Base-by-base conservation (phyloP, 2,888 invertebrate genomes). In the Arctia plantaginis region DNA sequence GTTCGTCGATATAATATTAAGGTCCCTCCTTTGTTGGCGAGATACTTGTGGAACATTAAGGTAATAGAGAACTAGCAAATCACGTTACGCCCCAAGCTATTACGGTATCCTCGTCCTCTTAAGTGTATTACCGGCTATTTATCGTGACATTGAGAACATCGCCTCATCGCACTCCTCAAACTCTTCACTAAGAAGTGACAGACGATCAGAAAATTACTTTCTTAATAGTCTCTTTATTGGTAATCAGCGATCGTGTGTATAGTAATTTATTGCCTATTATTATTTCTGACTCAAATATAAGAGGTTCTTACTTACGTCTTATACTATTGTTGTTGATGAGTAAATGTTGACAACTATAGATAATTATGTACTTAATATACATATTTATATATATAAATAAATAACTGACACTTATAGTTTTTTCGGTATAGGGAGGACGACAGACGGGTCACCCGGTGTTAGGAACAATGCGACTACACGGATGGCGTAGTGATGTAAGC, bases 111-210 rank as follows among this genome's bases (percentile, higher is more conserved):
- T 90, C 89, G 91, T 90, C 89, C 89, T 83, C 83, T 86, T 93
- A 92, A 94, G 91, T 94, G 89, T 92, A 93, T 93, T 94, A 94
- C 91, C 77, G 88, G 91, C 93, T 93, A 94, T 93, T 94, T 93
- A 92, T 92, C 91, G 91, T 91, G 90, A 89, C 92, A 91, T 90
- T 89, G 90, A 92, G 90, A 90, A 90, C 89, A 87, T 84, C 79
- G 83, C 77, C 90, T 90, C 91, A 89, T 91, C 90, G 88, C 79
- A 75, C 77, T 71, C 79, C 79, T 85, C 86, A 85, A 90, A 88
- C 74, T 71, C 67, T 55, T 89, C 88, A 70, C 35, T 84, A 79
- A 78, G 81, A 82, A 84, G 84, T 87, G 89, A 89, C 87, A 80
- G 84, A 86, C 76, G 82, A 79, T 77, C 85, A 78, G 83, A 74